Evolutionary conservation across 2,797 vertebrate species (phyloP).

Genomic region (Prunella strophiata): DNA sequence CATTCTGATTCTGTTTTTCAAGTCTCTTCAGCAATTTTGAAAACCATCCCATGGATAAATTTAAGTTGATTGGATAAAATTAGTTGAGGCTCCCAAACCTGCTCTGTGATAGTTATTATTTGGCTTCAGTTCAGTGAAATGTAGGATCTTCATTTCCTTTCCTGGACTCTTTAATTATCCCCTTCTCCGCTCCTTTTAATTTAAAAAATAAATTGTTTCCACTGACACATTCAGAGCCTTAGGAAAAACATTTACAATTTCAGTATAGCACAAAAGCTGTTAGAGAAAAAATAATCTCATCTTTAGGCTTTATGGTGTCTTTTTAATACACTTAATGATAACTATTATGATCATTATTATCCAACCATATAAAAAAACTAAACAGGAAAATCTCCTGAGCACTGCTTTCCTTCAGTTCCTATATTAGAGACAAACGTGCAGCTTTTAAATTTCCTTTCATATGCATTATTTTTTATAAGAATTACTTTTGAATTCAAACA

Average conservation of each 20-base stretch:
- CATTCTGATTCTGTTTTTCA: background rate
- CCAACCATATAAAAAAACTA: background rate
- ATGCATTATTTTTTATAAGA: background rate
- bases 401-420: background rate
- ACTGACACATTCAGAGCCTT: background rate
- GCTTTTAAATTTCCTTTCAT: background rate
- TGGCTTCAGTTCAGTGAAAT: background rate
- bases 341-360: background rate
- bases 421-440: background rate
- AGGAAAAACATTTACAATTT: background rate
- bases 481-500: background rate
- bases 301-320: background rate
- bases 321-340: background rate
- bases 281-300: background rate
- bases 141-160: background rate
- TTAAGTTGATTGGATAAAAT: background rate
- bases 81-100: background rate
- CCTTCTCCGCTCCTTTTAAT: background rate
- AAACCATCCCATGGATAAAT: background rate
- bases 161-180: background rate
- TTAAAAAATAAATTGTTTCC: slow-evolving; percentile 32
- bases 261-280: background rate
- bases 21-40: background rate
- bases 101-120: background rate
- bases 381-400: background rate